Conservation (phyloP, 2,797 vertebrate species). For the Dipus sagitta region DNA sequence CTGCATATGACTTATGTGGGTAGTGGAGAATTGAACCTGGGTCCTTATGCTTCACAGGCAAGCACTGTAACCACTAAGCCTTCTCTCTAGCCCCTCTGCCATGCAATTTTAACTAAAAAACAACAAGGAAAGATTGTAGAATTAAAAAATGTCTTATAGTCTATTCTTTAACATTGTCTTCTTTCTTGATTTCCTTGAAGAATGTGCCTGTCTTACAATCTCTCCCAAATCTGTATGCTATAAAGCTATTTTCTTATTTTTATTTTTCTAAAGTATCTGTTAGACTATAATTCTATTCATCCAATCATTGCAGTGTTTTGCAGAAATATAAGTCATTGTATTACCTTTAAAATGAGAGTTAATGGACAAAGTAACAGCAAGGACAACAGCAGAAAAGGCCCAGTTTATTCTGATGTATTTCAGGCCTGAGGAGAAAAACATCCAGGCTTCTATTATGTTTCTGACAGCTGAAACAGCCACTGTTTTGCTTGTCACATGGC, state of each 20-base stretch:
- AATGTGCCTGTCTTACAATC: not conserved
- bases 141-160: not conserved
- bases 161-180: too few species aligned
- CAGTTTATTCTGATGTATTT: not conserved
- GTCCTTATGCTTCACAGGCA: too few species aligned
- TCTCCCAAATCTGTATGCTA: not conserved
- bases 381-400: not conserved
- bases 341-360: not conserved
- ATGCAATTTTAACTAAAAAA: not conserved
- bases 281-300: not conserved
- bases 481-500: not conserved
- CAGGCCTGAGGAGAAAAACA: not conserved
- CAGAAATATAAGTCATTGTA: constrained; percentile 8
- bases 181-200: not conserved
- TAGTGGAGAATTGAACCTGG: too few species aligned
- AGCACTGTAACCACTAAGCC: too few species aligned
- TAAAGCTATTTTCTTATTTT: not conserved
- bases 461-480: not conserved
- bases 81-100: too few species aligned
- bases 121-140: not conserved
- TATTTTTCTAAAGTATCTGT: not conserved
- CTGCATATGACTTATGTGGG: too few species aligned
- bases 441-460: not conserved
- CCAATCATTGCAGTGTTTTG: constrained; percentile 18
- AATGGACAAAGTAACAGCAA: not conserved